These are phyloP conservation scores for Cataglyphis rosenhaueri DNA, from an alignment of 2,888 invertebrate genomes.

Conservation along the genomic window DNA sequence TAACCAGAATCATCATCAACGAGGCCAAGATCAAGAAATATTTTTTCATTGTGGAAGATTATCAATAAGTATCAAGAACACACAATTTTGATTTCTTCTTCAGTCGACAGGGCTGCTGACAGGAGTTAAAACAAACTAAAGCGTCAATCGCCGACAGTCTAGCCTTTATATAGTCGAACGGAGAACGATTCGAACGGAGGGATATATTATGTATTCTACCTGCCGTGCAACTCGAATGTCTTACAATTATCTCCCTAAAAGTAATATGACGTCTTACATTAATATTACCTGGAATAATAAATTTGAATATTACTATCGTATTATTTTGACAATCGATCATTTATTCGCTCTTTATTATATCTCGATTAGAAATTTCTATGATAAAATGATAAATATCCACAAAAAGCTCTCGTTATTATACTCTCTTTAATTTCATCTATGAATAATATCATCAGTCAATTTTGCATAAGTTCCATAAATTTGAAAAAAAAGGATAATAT, in stretches of 20 bases:
- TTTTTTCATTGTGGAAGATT: slow-evolving; percentile 67
- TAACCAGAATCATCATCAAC: slow-evolving; percentile 67
- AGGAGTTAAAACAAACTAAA: slow-evolving; percentile 39
- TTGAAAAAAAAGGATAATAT: background rate
- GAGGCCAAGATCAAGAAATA: slow-evolving; percentile 70
- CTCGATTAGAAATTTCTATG: background rate
- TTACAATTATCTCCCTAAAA: background rate
- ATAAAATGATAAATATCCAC: background rate
- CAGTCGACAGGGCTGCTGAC: background rate
- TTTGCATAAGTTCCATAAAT: slow-evolving; percentile 24
- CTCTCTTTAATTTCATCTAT: background rate
- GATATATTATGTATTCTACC: background rate
- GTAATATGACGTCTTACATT: background rate
- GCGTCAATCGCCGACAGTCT: slow-evolving; percentile 15
- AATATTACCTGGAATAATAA: background rate
- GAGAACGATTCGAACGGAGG: slow-evolving; percentile 29
- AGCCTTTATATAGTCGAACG: slow-evolving; percentile 60
- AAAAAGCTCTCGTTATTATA: background rate
- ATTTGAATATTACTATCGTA: background rate
- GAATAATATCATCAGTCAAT: background rate
- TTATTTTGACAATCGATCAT: background rate
- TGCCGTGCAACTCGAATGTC: background rate
- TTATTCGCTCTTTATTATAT: background rate
- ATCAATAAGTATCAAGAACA: slow-evolving; percentile 18
- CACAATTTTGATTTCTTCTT: slow-evolving; percentile 12